Conservation (phyloP, 2,888 invertebrate genomes). For the Hedya salicella region DNA sequence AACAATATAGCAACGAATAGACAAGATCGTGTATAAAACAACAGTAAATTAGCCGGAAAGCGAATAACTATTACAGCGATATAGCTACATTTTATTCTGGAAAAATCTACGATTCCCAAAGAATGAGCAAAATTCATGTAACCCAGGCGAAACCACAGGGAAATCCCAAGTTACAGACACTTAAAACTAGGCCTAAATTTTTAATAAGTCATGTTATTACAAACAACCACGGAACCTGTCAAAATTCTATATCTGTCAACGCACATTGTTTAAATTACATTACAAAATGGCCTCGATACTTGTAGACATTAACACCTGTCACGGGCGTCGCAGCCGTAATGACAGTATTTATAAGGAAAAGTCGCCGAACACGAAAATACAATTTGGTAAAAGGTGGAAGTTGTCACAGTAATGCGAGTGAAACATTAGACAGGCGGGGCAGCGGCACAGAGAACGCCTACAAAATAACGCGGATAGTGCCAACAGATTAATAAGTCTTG, state of each 20-base stretch:
- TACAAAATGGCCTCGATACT: slow-evolving; percentile 72
- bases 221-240: slow-evolving; percentile 9
- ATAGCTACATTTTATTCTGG: no score
- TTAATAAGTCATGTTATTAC: slow-evolving; percentile 17
- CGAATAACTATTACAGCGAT: no score
- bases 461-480: slow-evolving; percentile 31
- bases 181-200: neutral
- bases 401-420: slow-evolving; percentile 81
- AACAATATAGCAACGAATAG: no score
- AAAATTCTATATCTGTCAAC: slow-evolving; percentile 47
- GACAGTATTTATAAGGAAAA: slow-evolving; percentile 85
- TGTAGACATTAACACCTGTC: slow-evolving; percentile 81
- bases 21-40: no score
- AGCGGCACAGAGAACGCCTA: slow-evolving; percentile 37
- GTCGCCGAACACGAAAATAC: slow-evolving; percentile 83
- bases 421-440: slow-evolving; percentile 75
- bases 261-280: slow-evolving; percentile 71
- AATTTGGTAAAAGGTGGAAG: slow-evolving; percentile 83
- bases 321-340: slow-evolving; percentile 78
- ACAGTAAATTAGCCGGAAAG: no score
- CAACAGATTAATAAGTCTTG: slow-evolving; percentile 1
- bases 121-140: no score
- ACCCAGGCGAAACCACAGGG: no score
- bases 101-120: neutral
- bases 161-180: no score